phyloP scores from a whole-genome alignment of 2,797 vertebrate genomes.

The Decapterus maruadsi region DNA sequence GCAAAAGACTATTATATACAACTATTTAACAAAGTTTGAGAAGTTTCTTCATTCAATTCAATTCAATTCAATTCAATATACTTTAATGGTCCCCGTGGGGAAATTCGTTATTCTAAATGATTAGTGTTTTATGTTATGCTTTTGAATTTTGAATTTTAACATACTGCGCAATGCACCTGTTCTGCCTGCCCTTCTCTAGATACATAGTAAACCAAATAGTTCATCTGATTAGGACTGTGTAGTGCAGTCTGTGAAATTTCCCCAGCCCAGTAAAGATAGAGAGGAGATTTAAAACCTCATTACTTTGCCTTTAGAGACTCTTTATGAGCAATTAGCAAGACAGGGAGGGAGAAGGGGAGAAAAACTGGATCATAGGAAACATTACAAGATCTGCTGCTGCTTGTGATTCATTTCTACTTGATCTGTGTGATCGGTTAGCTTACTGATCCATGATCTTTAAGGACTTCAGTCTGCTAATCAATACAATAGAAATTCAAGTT shows the following conservation, averaged over 20 bases:
- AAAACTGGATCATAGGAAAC: constrained; percentile 15
- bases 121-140: too few species aligned
- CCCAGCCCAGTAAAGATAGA: constrained; percentile 55
- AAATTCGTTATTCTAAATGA: too few species aligned
- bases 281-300: constrained; percentile 65
- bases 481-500: not conserved
- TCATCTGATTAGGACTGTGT: constrained; percentile 58
- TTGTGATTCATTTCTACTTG: not conserved
- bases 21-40: too few species aligned
- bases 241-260: constrained; percentile 51
- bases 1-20: too few species aligned
- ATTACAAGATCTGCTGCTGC: constrained; percentile 1
- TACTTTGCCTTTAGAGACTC: constrained; percentile 62
- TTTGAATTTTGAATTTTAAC: not conserved
- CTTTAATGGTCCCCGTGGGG: too few species aligned
- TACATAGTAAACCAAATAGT: constrained; percentile 60
- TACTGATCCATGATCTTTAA: constrained; percentile 9
- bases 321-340: constrained; percentile 72
- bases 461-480: not conserved
- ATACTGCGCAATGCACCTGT: not conserved
- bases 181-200: constrained; percentile 35
- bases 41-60: too few species aligned
- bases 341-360: constrained; percentile 4
- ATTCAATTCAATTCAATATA: too few species aligned
- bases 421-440: not conserved